Evolutionary conservation across 1,140 invertebrate genomes (phyloP).

Genomic region (Lamellibrachia luymesi): DNA sequence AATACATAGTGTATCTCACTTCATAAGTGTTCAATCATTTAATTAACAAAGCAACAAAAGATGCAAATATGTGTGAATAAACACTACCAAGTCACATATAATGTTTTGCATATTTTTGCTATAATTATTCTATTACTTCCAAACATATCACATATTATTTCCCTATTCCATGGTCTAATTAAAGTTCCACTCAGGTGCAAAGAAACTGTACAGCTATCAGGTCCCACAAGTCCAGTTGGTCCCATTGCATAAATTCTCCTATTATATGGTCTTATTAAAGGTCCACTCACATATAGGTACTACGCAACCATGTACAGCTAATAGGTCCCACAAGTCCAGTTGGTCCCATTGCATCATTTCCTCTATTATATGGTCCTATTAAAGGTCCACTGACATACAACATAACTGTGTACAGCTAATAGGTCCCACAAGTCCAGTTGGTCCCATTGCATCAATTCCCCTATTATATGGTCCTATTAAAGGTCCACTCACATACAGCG

Average conservation of each 20-base stretch:
- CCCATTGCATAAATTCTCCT: background rate
- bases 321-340: background rate
- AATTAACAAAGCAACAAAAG: no score
- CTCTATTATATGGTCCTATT: no score
- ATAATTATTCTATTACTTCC: background rate
- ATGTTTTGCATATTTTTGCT: background rate
- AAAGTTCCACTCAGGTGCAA: background rate
- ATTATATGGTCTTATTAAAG: background rate
- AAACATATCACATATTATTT: background rate
- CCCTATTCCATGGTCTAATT: background rate
- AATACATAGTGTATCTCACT: no score
- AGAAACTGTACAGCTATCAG: background rate
- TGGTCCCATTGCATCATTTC: background rate
- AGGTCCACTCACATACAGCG: no score
- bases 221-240: background rate
- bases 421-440: background rate
- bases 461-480: slow-evolving; percentile 35
- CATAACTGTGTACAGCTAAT: background rate
- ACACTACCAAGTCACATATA: background rate
- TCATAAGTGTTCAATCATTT: no score
- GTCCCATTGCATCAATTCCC: slow-evolving; percentile 29
- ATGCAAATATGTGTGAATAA: background rate
- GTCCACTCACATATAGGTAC: background rate
- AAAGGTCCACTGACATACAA: background rate
- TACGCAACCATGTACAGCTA: background rate